Evolutionary conservation across 1,140 invertebrate species (phyloP), one percentile per base, ranked within the genome.

Genomic region (Conus ventricosus): DNA sequence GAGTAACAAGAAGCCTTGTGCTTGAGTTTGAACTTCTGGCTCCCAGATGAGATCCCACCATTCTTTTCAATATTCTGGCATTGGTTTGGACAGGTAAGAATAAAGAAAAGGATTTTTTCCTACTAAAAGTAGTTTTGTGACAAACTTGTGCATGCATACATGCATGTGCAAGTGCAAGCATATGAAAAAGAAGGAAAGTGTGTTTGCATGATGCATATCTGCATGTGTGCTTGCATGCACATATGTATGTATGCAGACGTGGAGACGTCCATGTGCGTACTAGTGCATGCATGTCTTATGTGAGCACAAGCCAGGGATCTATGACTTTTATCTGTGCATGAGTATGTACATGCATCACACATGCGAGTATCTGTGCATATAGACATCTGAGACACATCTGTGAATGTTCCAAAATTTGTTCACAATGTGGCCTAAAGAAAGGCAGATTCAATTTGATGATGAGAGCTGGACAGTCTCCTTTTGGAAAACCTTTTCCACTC

Each of bases 91-190:
- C 39, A 39, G 39, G 39, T 39, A 39, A 39, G 39, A 39, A 39
- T 39, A 39, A 39, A 39, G 39, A 39, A 39, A 39, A 39, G 39
- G 39, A 39, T 39, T 39, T 39, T 39, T 39, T 39, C 39, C 39
- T 39, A 39, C 39, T 39, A 39, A 39, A 39, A 39, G 39, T 39
- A 39, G 39, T 39, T 39, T 39, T 39, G 3, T 39, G 3, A 39
- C 39, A 39, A 39, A 23, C 71, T 13, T 75, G 4, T 75, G 71
- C 4, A 1, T 78, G 76, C 17, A 51, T 78, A 25, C 20, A 51
- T 78, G 53, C 57, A 60, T n/a, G 81, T 83, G 81, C 39, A 13
- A 55, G 81, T 83, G 81, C 23, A 27, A 39, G 78, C 51, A 27
- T 81, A 27, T 81, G 39, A 39, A 39, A 39, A 39, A 39, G 39